These are phyloP conservation scores for Leptobrachium ailaonicum DNA, from an alignment of 2,113 vertebrate species.

Conservation along the genomic window DNA sequence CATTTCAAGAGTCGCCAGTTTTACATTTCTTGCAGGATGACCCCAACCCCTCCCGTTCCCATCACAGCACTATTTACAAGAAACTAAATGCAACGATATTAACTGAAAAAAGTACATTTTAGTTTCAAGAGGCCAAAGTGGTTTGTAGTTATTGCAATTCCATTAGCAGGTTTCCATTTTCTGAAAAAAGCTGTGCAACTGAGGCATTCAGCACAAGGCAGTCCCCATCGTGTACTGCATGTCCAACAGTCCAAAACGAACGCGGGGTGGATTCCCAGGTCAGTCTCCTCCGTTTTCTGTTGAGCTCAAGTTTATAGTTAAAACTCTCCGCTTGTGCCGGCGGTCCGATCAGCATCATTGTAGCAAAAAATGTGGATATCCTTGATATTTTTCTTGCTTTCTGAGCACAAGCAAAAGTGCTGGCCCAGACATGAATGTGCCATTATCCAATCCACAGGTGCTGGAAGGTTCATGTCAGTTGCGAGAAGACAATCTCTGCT, in stretches of 20 bases:
- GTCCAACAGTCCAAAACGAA: slow-evolving; percentile 71
- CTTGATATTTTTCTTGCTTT: slow-evolving; percentile 70
- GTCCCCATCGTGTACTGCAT: slow-evolving; percentile 66
- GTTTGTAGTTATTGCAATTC: slow-evolving; percentile 68
- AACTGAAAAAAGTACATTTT: slow-evolving; percentile 57
- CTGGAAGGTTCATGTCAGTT: slow-evolving; percentile 72
- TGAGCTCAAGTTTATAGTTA: slow-evolving; percentile 76
- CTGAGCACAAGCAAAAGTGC: slow-evolving; percentile 76
- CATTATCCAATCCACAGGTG: slow-evolving; percentile 71
- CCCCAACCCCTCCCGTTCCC: slow-evolving; percentile 15
- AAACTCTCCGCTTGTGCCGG: slow-evolving; percentile 70
- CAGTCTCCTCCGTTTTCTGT: slow-evolving; percentile 70
- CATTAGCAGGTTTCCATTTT: slow-evolving; percentile 75
- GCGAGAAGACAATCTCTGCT: slow-evolving; percentile 74
- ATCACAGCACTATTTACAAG: slow-evolving; percentile 48
- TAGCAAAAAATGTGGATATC: slow-evolving; percentile 75
- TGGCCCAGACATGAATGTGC: slow-evolving; percentile 76
- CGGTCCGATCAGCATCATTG: slow-evolving; percentile 73
- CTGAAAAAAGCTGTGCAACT: slow-evolving; percentile 72
- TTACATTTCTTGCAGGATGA: slow-evolving; percentile 61
- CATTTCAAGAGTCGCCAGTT: slow-evolving; percentile 55
- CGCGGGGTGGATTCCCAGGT: slow-evolving; percentile 75
- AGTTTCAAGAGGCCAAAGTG: slow-evolving; percentile 52
- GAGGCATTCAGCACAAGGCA: slow-evolving; percentile 75
- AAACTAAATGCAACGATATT: slow-evolving; percentile 62